Base-by-base conservation (phyloP, 1,140 invertebrate genomes). In the Drosophila novamexicana region DNA sequence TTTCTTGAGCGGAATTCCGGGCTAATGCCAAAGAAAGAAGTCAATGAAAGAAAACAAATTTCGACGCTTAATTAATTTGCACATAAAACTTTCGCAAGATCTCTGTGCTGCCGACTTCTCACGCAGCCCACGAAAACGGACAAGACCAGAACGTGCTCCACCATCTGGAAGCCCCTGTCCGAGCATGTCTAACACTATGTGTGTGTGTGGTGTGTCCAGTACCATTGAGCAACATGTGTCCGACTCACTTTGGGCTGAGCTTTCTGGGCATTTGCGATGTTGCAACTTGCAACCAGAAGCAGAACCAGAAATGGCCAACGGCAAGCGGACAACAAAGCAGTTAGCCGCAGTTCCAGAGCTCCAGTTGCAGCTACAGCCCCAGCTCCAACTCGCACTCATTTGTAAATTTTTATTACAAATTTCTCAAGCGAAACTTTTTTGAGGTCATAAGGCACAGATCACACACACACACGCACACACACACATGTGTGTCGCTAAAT, bases 341-440 rank as follows among this genome's bases (percentile, higher is more conserved):
- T 10, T 59, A 47, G n/a, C 57, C 57, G 44, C 22, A 36, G 53
- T 36, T 58, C n/a, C 49, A 65, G 29, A 57, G 63, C 50, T 44
- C 10, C 47, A 42, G 71, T 34, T 39, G 36, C 47, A 57, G 44
- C 50, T n/a, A 5, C 14, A 22, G 34, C 7, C 32, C 40, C n/a
- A 44, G 52, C 63, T 63, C 57, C 12, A 58, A 47, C 53, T 71
- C 47, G 73, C 42, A 58, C 72, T 64, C 72, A 75, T 75, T 75
- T 75, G 72, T 75, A 50, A 1, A 56, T 50, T 56, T 59, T 70
- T 69, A 75, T 62, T 75, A 57, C 57, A 56, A 62, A 50, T 82
- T 84, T 84, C 84, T 90, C 75, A 75, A 89, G 81, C 84, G 84
- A 89, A 81, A 89, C 84, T 84, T 50, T 56, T 63, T 22, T 77